Percentiles rank a stretch among this genome's conserved stretches.
Conservation (phyloP, 2,888 invertebrate species). For the Incurvaria masculella region DNA sequence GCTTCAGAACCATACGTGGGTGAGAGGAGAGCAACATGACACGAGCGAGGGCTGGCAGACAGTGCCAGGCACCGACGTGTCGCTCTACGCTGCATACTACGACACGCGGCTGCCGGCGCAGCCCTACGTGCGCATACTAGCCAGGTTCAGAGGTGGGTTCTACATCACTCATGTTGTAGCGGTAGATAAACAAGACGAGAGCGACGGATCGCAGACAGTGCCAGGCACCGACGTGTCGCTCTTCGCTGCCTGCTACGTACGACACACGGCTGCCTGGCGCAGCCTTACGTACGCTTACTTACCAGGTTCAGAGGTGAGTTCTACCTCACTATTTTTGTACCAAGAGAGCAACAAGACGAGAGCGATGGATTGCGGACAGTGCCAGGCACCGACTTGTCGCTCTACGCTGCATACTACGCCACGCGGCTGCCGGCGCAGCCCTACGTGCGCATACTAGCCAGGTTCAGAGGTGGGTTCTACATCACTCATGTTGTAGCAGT, state of each 20-base stretch:
- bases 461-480: conserved; percentile 39
- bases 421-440: conserved; percentile 38
- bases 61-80: conserved; percentile 38
- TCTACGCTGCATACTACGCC: conserved; percentile 56
- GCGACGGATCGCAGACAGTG: conserved; percentile 49
- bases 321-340: too few species aligned
- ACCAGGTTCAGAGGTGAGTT: conserved; percentile 43
- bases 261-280: conserved; percentile 40
- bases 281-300: conserved; percentile 40
- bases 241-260: conserved; percentile 55
- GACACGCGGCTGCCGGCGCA: conserved; percentile 45
- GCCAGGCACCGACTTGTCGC: conserved; percentile 36
- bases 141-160: conserved; percentile 38
- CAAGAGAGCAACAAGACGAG: conserved; percentile 8
- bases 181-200: too few species aligned
- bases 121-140: conserved; percentile 40
- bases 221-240: conserved; percentile 40
- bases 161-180: too few species aligned
- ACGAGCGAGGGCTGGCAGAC: conserved; percentile 34
- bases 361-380: conserved; percentile 38
- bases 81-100: conserved; percentile 53
- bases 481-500: too few species aligned
- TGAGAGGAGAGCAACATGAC: conserved; percentile 11
- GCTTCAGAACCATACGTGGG: conserved; percentile 42
- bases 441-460: conserved; percentile 40